phyloP scores from a whole-genome alignment of 1,140 invertebrate species.

The Bombyx mandarina region DNA sequence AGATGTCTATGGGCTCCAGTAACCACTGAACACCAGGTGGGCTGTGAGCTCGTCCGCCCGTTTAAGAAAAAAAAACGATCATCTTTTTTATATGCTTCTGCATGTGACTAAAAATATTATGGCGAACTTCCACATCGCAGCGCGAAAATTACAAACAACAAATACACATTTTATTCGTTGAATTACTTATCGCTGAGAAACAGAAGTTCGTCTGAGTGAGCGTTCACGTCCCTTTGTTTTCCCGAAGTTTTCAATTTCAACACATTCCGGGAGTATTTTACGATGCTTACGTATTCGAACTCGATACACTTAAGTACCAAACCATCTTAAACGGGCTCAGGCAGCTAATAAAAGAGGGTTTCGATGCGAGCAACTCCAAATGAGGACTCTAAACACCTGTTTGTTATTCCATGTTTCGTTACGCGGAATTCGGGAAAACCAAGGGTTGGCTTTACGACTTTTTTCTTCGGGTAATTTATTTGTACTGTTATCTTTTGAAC shows the following conservation, averaged over 20 bases:
- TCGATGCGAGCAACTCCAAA: constrained; percentile 10
- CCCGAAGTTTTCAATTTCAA: constrained; percentile 16
- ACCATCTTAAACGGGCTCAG: constrained; percentile 19
- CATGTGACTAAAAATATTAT: no score
- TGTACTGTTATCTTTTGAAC: neutral
- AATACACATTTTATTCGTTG: no score
- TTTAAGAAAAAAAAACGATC: no score
- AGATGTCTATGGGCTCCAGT: no score
- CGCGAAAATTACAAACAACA: no score
- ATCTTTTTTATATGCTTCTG: no score
- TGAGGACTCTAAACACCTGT: constrained; percentile 17
- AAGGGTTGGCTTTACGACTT: neutral
- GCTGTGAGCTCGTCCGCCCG: no score
- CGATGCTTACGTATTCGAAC: constrained; percentile 13
- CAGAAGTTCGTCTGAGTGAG: constrained; percentile 4
- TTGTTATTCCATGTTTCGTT: constrained; percentile 21
- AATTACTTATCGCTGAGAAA: neutral
- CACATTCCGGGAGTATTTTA: constrained; percentile 17
- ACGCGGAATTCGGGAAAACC: constrained; percentile 9
- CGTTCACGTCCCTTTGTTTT: constrained; percentile 7
- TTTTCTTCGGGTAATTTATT: neutral
- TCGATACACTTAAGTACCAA: constrained; percentile 15
- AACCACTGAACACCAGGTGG: no score
- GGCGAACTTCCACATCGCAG: no score
- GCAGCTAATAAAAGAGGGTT: constrained; percentile 22